These are phyloP conservation scores for Leuctra nigra DNA, from an alignment of 2,888 invertebrate species.

Conservation along the genomic window DNA sequence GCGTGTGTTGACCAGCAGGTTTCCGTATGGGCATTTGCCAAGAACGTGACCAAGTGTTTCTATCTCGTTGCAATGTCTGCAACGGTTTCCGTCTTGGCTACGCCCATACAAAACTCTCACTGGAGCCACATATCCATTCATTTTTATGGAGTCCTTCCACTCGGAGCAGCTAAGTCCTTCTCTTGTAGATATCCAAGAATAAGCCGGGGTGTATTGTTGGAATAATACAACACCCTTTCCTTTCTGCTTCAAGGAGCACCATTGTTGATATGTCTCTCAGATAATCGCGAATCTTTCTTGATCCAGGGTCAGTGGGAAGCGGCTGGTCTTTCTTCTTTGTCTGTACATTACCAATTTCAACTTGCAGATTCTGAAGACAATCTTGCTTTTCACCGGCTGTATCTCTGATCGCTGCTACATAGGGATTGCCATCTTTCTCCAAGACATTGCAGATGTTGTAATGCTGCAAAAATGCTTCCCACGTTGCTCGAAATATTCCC, in stretches of 20 bases:
- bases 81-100: background rate
- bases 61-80: background rate
- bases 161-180: background rate
- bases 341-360: background rate
- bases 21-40: background rate
- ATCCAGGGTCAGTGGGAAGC: no score
- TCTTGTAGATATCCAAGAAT: background rate
- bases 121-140: background rate
- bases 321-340: background rate
- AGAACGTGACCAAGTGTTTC: background rate
- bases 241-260: background rate
- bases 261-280: background rate
- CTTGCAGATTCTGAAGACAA: background rate
- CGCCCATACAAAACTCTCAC: background rate
- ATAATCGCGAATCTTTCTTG: no score
- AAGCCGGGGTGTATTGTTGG: background rate
- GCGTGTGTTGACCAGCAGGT: background rate
- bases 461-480: background rate
- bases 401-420: background rate
- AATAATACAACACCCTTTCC: background rate
- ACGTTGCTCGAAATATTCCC: background rate
- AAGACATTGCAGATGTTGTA: background rate
- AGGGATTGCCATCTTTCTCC: background rate
- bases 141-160: background rate
- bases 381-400: background rate